phyloP scores from a whole-genome alignment of 2,113 vertebrate genomes.

The Natator depressus region DNA sequence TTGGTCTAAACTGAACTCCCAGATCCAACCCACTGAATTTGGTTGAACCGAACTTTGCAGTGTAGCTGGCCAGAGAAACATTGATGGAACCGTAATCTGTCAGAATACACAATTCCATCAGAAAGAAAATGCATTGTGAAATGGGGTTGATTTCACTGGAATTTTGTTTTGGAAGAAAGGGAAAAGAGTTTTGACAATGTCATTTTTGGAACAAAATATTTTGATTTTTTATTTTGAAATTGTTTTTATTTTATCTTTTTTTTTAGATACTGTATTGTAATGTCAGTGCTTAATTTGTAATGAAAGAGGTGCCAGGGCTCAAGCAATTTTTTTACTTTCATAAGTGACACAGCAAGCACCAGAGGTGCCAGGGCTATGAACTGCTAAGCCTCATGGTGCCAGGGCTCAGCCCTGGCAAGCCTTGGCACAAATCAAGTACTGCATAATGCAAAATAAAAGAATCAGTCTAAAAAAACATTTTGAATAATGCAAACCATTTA shows the following conservation, averaged over 20 bases:
- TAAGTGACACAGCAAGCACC: too few relatives aligned
- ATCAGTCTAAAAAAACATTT: not conserved
- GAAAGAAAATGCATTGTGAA: not conserved
- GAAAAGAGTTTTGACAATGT: not conserved
- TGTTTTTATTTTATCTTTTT: not conserved
- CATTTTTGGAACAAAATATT: not conserved
- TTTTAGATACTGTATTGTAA: not conserved
- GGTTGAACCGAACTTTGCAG: not conserved
- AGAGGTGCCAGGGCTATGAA: too few relatives aligned
- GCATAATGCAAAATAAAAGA: not conserved
- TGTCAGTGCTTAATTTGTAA: too few relatives aligned
- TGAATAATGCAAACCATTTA: not conserved
- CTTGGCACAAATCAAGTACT: too few relatives aligned
- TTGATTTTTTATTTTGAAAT: not conserved
- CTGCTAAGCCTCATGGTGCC: too few relatives aligned
- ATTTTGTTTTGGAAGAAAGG: not conserved
- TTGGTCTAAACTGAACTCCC: not conserved
- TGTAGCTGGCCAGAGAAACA: not conserved
- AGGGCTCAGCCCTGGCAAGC: too few relatives aligned
- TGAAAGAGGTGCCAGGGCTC: too few relatives aligned
- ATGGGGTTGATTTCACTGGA: not conserved
- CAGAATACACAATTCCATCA: not conserved
- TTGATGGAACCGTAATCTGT: not conserved
- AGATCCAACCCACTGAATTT: not conserved
- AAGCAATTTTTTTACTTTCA: too few relatives aligned